Conservation (phyloP, 2,888 invertebrate species). For the Drosophila leonis region DNA sequence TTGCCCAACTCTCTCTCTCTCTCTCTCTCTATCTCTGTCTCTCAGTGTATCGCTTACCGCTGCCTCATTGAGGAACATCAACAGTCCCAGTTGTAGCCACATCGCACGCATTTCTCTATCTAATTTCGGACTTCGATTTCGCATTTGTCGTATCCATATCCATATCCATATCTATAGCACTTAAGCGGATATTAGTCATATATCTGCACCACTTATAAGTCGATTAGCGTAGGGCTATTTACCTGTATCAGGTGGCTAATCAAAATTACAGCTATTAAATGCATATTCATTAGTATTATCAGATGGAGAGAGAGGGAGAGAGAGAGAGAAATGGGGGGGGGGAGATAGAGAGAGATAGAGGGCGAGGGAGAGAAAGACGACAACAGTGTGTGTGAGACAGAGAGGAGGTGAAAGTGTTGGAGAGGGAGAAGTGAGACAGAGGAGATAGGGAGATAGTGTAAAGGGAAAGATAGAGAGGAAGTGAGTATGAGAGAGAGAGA, state of each 20-base stretch:
- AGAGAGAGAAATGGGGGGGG: no score
- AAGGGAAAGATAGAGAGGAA: no score
- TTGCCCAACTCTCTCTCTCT: background rate
- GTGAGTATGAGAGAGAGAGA: no score
- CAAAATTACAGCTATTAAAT: background rate
- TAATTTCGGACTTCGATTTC: background rate
- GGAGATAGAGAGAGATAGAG: no score
- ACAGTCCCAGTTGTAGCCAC: constrained; percentile 7
- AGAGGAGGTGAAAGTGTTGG: no score
- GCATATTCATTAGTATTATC: background rate
- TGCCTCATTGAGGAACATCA: background rate
- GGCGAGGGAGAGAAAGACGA: no score
- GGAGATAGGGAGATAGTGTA: no score
- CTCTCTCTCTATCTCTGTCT: no score
- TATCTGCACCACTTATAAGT: background rate
- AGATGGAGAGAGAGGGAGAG: background rate
- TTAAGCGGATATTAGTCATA: background rate
- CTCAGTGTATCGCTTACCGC: constrained; percentile 19
- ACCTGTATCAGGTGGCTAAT: background rate
- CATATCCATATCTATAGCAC: no score
- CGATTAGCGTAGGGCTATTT: background rate
- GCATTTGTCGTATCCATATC: background rate
- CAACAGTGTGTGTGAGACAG: no score
- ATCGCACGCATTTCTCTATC: constrained; percentile 20
- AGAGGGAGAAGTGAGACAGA: no score